Conservation (phyloP, 2,113 vertebrate genomes). For the Alectura lathami region DNA sequence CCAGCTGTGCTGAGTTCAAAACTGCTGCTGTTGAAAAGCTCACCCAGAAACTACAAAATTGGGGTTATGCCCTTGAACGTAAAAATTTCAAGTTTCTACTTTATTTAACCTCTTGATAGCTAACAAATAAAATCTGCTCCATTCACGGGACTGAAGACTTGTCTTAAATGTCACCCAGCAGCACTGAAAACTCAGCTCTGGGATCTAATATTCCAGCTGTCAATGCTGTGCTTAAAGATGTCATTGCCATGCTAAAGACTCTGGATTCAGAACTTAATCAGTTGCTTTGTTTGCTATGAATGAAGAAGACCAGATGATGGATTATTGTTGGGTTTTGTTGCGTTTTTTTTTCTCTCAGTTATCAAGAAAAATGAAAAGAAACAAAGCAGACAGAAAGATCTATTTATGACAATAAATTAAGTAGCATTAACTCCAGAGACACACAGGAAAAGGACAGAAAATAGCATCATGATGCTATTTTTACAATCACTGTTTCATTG, state of each 20-base stretch:
- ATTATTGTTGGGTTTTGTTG: too few species aligned
- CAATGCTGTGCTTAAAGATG: not conserved
- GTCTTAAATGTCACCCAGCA: not conserved
- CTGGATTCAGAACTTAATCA: not conserved
- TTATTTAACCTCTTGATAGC: not conserved
- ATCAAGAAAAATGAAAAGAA: not conserved
- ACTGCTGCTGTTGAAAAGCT: not conserved
- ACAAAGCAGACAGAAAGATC: not conserved
- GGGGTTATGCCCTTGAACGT: not conserved
- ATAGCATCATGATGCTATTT: not conserved
- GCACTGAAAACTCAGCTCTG: not conserved
- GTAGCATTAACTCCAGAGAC: not conserved
- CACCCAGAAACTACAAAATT: not conserved
- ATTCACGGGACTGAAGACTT: not conserved
- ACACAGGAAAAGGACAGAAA: not conserved
- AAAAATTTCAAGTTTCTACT: not conserved
- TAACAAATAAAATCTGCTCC: not conserved
- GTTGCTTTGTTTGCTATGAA: not conserved
- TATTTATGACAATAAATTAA: not conserved
- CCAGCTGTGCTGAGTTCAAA: slow-evolving; percentile 5
- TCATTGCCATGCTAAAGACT: not conserved
- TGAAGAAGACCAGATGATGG: not conserved
- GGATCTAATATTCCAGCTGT: slow-evolving; percentile 2
- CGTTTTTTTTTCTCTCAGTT: not conserved
- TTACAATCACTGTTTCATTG: not conserved